These are phyloP conservation scores for Brachionus angularis DNA, from an alignment of 1,140 invertebrate genomes.

Conservation along the genomic window DNA sequence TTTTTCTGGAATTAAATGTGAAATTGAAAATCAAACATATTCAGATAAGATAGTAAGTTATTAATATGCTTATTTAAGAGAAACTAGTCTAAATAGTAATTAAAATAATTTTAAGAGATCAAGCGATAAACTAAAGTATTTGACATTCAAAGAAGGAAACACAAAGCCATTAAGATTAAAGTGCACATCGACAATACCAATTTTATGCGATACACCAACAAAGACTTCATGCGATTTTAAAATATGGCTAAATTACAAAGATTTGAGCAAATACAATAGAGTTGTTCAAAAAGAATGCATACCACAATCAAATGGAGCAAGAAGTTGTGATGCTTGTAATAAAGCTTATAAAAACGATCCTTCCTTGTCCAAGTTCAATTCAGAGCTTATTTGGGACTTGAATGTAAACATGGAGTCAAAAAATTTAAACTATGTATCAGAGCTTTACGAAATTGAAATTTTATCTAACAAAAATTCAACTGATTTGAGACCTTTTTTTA, in stretches of 20 bases:
- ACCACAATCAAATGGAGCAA: neutral
- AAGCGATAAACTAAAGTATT: too few relatives aligned
- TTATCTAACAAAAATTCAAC: neutral
- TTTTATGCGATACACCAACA: neutral
- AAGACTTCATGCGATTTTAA: neutral
- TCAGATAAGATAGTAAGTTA: too few relatives aligned
- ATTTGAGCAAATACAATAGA: neutral
- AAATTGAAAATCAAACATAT: too few relatives aligned
- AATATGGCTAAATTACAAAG: neutral
- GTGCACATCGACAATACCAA: neutral
- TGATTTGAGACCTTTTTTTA: neutral
- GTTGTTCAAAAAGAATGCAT: neutral
- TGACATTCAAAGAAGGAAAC: neutral
- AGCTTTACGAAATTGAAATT: neutral
- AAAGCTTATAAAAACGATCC: neutral
- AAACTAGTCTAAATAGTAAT: too few relatives aligned
- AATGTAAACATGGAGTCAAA: neutral
- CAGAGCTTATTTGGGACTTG: constrained; percentile 1
- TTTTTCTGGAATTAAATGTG: too few relatives aligned
- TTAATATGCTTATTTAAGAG: too few relatives aligned
- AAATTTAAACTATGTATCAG: neutral
- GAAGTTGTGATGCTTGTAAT: neutral
- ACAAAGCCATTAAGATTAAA: neutral
- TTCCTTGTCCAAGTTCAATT: neutral
- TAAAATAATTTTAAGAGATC: too few relatives aligned